phyloP scores from a whole-genome alignment of 2,797 vertebrate genomes.

The Diceros bicornis region DNA sequence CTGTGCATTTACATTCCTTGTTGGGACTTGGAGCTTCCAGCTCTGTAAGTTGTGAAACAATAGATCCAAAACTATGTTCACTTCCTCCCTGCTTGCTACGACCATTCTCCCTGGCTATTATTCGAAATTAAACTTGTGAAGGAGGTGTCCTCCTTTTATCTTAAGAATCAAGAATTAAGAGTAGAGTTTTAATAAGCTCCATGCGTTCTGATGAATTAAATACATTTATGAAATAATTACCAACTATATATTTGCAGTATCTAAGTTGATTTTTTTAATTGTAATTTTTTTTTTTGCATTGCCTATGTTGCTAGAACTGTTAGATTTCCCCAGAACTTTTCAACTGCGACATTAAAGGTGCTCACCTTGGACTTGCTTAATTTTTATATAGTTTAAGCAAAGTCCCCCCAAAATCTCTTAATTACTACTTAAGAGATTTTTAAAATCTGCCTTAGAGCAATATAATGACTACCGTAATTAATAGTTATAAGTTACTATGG shows the following conservation, averaged over 20 bases:
- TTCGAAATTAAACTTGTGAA: constrained; percentile 6
- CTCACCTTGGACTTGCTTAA: not conserved
- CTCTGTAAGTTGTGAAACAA: not conserved
- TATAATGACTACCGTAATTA: not conserved
- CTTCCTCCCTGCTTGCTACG: not conserved
- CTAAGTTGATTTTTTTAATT: constrained; percentile 8
- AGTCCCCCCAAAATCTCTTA: not conserved
- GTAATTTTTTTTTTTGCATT: not conserved
- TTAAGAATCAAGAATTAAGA: constrained; percentile 32
- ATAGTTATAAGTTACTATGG: not conserved
- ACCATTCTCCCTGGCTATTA: not conserved
- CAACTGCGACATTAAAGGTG: not conserved
- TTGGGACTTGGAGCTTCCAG: not conserved
- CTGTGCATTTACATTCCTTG: not conserved
- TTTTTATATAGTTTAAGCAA: constrained; percentile 51
- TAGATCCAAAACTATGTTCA: not conserved
- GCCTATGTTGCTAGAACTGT: not conserved
- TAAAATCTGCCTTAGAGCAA: not conserved
- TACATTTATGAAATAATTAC: not conserved
- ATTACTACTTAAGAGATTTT: constrained; percentile 35
- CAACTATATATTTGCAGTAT: not conserved
- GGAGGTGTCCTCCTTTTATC: constrained; percentile 6
- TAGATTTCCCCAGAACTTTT: not conserved
- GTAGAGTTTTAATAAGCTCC: constrained; percentile 2
- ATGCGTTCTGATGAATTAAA: not conserved